A percentile compares a stretch with the other conserved stretches of the same genome.
Conservation (phyloP, 2,888 invertebrate genomes). For the Limnephilus marmoratus region DNA sequence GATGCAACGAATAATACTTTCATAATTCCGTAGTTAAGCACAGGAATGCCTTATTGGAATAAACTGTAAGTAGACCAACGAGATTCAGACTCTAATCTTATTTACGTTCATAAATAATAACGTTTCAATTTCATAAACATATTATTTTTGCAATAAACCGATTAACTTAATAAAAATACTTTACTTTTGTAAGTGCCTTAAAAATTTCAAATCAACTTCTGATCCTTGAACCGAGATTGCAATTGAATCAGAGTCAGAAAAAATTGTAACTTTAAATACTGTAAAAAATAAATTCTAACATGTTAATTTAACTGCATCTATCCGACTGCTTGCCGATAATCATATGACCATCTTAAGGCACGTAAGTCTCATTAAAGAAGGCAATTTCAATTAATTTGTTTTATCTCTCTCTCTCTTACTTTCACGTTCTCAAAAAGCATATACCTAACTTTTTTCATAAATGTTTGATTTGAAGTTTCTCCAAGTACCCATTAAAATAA, state of each 20-base stretch:
- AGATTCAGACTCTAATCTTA: no score
- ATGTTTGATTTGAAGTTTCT: neutral
- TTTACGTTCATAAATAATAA: no score
- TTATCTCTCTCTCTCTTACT: neutral
- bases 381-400: no score
- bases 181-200: no score
- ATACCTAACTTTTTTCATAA: neutral
- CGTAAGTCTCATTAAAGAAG: neutral
- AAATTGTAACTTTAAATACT: no score
- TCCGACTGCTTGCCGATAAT: neutral
- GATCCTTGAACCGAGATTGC: no score
- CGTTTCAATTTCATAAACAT: neutral
- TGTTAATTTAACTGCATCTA: no score
- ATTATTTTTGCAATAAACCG: neutral
- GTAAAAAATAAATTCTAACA: no score
- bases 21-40: neutral
- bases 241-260: no score
- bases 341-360: neutral
- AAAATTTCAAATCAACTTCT: no score
- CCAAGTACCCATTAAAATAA: neutral
- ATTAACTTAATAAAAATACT: neutral
- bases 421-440: neutral
- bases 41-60: neutral
- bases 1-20: neutral
- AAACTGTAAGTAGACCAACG: no score